These are phyloP conservation scores for Leptinotarsa peninsularis DNA, from an alignment of 2,888 invertebrate species.

Conservation along the genomic window DNA sequence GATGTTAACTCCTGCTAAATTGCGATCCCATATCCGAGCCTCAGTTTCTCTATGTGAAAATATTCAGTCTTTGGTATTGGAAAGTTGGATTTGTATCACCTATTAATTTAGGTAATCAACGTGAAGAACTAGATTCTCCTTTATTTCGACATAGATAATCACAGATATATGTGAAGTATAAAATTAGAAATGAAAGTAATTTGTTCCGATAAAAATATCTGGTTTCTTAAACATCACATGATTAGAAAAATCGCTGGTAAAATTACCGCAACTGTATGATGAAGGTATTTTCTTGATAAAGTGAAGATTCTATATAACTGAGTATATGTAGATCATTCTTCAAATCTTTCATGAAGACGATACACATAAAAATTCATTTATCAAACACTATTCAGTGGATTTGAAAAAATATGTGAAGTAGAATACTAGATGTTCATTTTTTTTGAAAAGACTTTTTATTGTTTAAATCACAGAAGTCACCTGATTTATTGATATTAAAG, in stretches of 20 bases:
- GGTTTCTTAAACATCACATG: background rate
- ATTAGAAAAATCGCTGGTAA: background rate
- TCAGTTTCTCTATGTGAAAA: background rate
- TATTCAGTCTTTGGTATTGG: background rate
- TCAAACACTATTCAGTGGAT: no score
- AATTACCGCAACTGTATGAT: background rate
- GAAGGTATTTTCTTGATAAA: no score
- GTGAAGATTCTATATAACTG: no score
- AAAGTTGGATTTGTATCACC: background rate
- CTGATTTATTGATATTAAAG: no score
- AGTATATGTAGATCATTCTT: no score
- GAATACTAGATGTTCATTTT: no score
- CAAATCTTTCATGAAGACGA: no score
- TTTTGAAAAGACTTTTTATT: no score
- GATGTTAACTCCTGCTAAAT: no score
- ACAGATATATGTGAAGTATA: background rate
- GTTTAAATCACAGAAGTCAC: no score
- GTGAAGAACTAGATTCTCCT: background rate
- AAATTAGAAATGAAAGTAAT: background rate
- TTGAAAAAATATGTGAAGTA: no score
- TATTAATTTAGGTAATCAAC: background rate
- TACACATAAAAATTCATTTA: no score
- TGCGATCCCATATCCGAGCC: background rate
- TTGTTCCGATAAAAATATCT: background rate
- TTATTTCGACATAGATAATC: background rate